Percentiles rank a stretch among this genome's conserved stretches.
Conservation (phyloP, 1,140 invertebrate species). For the Drosophila ercepeae region DNA sequence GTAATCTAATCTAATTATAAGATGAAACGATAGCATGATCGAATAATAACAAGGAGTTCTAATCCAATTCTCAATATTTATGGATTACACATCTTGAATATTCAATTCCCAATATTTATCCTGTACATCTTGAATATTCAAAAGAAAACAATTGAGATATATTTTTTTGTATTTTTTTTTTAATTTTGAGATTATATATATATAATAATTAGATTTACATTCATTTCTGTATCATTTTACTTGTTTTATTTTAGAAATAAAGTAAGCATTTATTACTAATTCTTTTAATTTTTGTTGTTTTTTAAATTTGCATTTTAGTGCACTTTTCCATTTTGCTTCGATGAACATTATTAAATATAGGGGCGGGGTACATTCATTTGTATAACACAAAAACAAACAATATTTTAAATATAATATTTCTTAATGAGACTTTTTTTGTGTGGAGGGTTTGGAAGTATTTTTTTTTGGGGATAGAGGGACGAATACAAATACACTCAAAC, state of each 20-base stretch:
- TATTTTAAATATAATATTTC: constrained; percentile 73
- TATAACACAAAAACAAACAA: constrained; percentile 77
- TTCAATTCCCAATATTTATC: too few relatives aligned
- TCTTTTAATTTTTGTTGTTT: constrained; percentile 40
- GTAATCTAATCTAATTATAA: too few relatives aligned
- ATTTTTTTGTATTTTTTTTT: constrained; percentile 57
- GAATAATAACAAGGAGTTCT: too few relatives aligned
- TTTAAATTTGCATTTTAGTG: constrained; percentile 72
- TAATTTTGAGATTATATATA: constrained; percentile 80
- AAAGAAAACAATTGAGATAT: constrained; percentile 4
- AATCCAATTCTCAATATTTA: too few relatives aligned
- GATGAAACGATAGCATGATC: too few relatives aligned
- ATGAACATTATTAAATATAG: constrained; percentile 72
- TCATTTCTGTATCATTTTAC: constrained; percentile 79
- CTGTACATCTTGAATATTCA: background rate
- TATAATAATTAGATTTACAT: constrained; percentile 82
- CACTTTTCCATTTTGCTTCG: constrained; percentile 60
- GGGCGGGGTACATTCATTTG: constrained; percentile 62
- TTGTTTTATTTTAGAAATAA: constrained; percentile 83
- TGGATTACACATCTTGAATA: too few relatives aligned
- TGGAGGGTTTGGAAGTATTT: too few relatives aligned
- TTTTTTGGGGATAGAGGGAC: constrained; percentile 3
- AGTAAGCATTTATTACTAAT: constrained; percentile 82
- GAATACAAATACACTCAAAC: constrained; percentile 27
- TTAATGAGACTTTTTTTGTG: constrained; percentile 42